Percentiles rank a stretch among this genome's conserved stretches.
These are phyloP conservation scores for Eumacrocentrus americanus DNA, from an alignment of 2,888 invertebrate genomes.

Conservation along the genomic window DNA sequence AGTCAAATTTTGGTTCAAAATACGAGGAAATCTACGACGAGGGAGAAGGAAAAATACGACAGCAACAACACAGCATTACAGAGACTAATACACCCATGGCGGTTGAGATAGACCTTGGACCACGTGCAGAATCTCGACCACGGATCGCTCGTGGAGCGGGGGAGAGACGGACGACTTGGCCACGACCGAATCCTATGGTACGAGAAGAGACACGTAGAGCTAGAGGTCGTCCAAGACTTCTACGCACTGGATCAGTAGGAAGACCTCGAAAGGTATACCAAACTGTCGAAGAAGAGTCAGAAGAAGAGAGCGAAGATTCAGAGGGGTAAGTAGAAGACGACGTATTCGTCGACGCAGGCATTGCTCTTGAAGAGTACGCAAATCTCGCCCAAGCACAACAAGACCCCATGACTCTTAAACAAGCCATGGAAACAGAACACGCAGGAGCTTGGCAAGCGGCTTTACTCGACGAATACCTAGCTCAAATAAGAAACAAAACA, in stretches of 20 bases:
- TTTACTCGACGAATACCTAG: slow-evolving; percentile 21
- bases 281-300: not conserved
- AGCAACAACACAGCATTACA: not conserved
- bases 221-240: not conserved
- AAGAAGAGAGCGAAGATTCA: not conserved
- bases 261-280: not conserved
- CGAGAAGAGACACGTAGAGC: not conserved
- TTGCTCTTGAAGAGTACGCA: too few relatives aligned
- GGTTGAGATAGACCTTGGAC: too few relatives aligned
- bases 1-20: not conserved
- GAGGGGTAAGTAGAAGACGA: not conserved
- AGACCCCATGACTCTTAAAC: slow-evolving; percentile 32
- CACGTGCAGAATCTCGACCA: too few relatives aligned
- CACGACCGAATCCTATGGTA: too few relatives aligned
- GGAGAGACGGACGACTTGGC: too few relatives aligned
- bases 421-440: slow-evolving; percentile 31
- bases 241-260: not conserved
- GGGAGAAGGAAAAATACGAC: not conserved
- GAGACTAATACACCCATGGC: too few relatives aligned
- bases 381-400: too few relatives aligned
- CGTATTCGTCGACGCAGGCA: too few relatives aligned
- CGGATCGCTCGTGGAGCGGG: too few relatives aligned
- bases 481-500: slow-evolving; percentile 23
- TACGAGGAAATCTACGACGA: not conserved
- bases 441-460: slow-evolving; percentile 25